Evolutionary conservation across 2,113 vertebrate genomes (phyloP), one percentile per base, ranked within the genome.

Genomic region (Dascyllus trimaculatus): DNA sequence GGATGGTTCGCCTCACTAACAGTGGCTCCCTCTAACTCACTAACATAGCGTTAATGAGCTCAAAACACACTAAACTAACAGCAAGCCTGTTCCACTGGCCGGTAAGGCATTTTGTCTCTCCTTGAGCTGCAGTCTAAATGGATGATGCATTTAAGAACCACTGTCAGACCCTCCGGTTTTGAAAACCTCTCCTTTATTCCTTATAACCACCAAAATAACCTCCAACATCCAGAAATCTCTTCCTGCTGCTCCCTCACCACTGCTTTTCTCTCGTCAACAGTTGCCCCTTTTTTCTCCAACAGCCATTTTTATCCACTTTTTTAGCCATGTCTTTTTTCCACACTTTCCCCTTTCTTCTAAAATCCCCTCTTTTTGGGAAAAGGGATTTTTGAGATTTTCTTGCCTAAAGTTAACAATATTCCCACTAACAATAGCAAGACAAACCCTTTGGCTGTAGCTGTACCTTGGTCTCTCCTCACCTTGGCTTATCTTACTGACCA

Each of bases 1-100:
- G 62, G 85, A 88, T 49, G 60, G 24, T 76, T 72, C 14, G 40
- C 40, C 72, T 72, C 68, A 83, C 85, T 92, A 91, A 89, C 87
- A 80, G 65, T 51, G 61, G 67, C 74, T 57, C 24, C 71, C 70
- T 62, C 49, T 71, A 57, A 53, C 63, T 74, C 59, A 79, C 72
- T 87, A 86, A 88, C 71, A 48, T 56, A 72, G 19, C 59, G 56
- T 60, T 78, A 68, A 81, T 64, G 45, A 63, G 56, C 68, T 71
- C 75, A 66, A 32, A 74, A 67, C 58, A 75, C 40, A 71, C 53
- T 54, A 60, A 72, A 78, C 75, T 89, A 85, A 88, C 79, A 68
- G 22, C 26, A 57, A 68, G 54, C 56, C 56, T 78, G 57, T 58
- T 68, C 73, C 65, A 46, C 71, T 51, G 32, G 59, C 53, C 75